Evolutionary conservation across 1,140 invertebrate genomes (phyloP).

Genomic region (Saccostrea cuccullata): DNA sequence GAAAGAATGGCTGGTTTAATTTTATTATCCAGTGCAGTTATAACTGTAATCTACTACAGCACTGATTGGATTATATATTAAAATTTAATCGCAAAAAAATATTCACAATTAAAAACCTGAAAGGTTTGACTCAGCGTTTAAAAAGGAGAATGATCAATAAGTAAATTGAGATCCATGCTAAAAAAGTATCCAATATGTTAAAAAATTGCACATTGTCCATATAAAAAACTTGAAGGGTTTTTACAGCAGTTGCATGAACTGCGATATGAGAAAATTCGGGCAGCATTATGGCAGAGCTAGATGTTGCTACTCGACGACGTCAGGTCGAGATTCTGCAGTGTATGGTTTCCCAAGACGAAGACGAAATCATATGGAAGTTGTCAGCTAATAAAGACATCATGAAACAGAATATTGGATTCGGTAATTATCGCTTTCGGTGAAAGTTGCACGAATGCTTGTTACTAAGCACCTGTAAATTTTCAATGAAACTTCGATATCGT

Average conservation of each 20-base stretch:
- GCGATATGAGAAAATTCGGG: not conserved
- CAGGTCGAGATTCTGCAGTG: not conserved
- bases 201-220: not conserved
- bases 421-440: not conserved
- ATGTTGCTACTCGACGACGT: not conserved
- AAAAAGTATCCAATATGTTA: not conserved
- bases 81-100: not conserved
- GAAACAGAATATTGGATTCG: conserved; percentile 32
- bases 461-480: not conserved
- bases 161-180: not conserved
- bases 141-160: not conserved
- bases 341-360: conserved; percentile 27
- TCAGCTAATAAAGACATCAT: conserved; percentile 5
- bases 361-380: conserved; percentile 19
- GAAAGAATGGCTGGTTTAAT: too few relatives aligned
- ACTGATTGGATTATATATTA: not conserved
- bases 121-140: not conserved
- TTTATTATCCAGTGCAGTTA: not conserved
- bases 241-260: not conserved
- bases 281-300: not conserved
- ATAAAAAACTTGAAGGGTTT: not conserved
- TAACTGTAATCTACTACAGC: not conserved
- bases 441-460: not conserved
- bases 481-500: too few relatives aligned
- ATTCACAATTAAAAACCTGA: not conserved